A percentile compares a stretch with the other conserved stretches of the same genome.
phyloP scores from a whole-genome alignment of 2,888 invertebrate genomes.

The Electrophaes corylata region DNA sequence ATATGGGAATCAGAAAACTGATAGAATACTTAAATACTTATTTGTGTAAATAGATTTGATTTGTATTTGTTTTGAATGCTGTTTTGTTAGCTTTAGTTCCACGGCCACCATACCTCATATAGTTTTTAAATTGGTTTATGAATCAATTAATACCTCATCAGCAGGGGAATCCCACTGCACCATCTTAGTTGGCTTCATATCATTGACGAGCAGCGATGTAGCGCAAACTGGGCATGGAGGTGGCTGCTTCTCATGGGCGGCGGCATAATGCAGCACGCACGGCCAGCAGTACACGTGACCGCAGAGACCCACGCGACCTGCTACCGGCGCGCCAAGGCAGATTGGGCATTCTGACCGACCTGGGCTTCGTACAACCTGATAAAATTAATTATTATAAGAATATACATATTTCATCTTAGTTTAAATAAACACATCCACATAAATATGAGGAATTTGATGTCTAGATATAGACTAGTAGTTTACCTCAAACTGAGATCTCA shows the following conservation, averaged over 20 bases:
- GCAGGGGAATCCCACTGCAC: conserved; percentile 69
- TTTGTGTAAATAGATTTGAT: no score
- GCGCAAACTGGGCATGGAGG: conserved; percentile 95
- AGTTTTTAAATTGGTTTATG: no score
- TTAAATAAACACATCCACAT: no score
- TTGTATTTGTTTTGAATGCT: no score
- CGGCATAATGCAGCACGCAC: conserved; percentile 96
- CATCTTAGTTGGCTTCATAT: conserved; percentile 89
- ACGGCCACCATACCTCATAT: no score
- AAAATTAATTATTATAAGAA: background rate
- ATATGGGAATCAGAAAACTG: no score
- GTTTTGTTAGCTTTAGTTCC: no score
- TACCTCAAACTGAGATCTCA: no score
- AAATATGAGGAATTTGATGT: no score
- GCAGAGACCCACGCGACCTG: conserved; percentile 96
- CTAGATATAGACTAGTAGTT: no score
- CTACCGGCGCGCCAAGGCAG: conserved; percentile 93
- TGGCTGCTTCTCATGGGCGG: conserved; percentile 92
- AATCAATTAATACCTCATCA: conserved; percentile 60
- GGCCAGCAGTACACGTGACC: conserved; percentile 99
- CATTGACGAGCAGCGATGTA: conserved; percentile 90
- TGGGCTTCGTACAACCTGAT: conserved; percentile 70
- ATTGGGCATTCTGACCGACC: conserved; percentile 91
- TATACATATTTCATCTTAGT: no score
- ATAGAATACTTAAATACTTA: no score